These are phyloP conservation scores for Porites cylindrica DNA, from an alignment of 92 coral and sea anemone species.

Conservation along the genomic window DNA sequence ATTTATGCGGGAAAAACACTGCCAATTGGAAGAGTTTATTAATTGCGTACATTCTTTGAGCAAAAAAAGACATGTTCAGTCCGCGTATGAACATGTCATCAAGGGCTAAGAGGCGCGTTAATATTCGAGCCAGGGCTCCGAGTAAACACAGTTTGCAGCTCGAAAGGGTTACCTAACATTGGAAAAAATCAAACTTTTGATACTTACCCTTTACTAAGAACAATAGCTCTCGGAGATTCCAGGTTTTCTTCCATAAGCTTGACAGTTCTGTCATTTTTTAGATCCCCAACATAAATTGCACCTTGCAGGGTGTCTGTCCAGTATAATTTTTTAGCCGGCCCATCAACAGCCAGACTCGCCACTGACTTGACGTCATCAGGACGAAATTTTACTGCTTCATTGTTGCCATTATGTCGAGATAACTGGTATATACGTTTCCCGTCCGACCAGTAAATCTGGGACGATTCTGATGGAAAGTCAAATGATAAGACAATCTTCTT, in stretches of 20 bases:
- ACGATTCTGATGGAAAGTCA: constrained; percentile 3
- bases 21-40: too few species aligned
- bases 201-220: constrained; percentile 14
- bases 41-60: too few species aligned
- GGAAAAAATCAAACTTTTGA: not conserved
- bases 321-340: constrained; percentile 6
- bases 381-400: constrained; percentile 5
- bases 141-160: too few species aligned
- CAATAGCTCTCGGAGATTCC: constrained; percentile 14
- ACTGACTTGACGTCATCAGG: constrained; percentile 13
- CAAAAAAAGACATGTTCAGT: too few species aligned
- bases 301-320: constrained; percentile 12
- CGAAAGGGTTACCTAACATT: too few species aligned
- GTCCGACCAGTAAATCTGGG: constrained; percentile 25
- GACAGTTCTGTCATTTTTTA: not conserved
- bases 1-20: too few species aligned
- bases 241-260: constrained; percentile 1
- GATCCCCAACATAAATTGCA: constrained; percentile 27
- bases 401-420: constrained; percentile 3
- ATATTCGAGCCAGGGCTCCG: too few species aligned
- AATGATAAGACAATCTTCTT: not conserved
- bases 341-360: constrained; percentile 4
- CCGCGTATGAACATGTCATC: too few species aligned
- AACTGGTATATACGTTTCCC: not conserved
- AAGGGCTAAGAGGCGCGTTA: too few species aligned